A percentile compares a stretch with the other conserved stretches of the same genome.
Evolutionary conservation across 2,113 vertebrate species (phyloP).

Genomic region (Varanus komodoensis): DNA sequence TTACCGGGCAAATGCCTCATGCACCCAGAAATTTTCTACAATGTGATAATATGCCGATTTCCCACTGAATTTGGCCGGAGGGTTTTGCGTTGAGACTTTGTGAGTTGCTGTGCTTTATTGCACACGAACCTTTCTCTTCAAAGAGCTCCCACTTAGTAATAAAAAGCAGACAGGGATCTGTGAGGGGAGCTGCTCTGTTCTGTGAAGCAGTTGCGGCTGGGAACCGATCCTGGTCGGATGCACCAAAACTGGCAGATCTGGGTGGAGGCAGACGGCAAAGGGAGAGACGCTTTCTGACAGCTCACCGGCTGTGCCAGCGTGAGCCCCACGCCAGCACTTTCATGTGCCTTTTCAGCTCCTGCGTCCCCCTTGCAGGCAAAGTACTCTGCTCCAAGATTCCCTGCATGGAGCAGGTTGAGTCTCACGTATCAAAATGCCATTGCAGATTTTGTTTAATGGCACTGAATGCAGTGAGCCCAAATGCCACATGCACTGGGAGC

Average conservation of each 20-base stretch:
- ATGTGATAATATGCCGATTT: background rate
- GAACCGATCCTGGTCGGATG: conserved; percentile 3
- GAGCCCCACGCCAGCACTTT: rapidly evolving
- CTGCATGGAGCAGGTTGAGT: conserved; percentile 26
- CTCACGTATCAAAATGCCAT: background rate
- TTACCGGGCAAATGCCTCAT: background rate
- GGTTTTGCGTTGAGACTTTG: background rate
- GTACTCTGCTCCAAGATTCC: background rate
- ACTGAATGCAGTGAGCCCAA: conserved; percentile 15
- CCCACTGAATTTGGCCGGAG: background rate
- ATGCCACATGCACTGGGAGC: background rate
- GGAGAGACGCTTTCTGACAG: conserved; percentile 44
- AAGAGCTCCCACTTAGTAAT: background rate
- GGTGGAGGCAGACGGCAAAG: rapidly evolving
- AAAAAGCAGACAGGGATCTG: no score
- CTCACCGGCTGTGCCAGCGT: conserved; percentile 21
- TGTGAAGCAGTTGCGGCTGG: conserved; percentile 24
- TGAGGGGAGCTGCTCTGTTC: background rate
- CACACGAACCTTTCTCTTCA: background rate
- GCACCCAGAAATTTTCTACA: background rate
- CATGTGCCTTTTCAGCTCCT: background rate
- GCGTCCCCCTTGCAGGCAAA: conserved; percentile 19
- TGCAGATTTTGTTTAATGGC: conserved; percentile 52
- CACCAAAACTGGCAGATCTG: background rate
- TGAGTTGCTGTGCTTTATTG: background rate